Evolutionary conservation across 37 sponge, comb jelly and placozoan species (phyloP), one percentile per base, ranked within the genome.

Genomic region (Halichondria panicea): DNA sequence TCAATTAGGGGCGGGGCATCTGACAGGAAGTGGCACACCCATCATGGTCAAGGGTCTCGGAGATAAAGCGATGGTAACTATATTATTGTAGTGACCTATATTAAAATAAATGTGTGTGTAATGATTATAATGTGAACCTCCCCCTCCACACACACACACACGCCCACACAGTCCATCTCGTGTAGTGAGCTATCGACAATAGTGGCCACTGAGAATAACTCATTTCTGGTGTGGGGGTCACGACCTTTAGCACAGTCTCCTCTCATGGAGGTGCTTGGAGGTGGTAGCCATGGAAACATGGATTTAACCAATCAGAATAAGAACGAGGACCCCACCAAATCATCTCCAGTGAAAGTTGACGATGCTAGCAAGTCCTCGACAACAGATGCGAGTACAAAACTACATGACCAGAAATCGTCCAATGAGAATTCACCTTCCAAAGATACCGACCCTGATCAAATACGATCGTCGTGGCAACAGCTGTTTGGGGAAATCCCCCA

Each of bases 221-320:
- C 62, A 31, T 82, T 96, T 64, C 42, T 80, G 41, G 13, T 92
- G 35, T 96, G 96, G 96, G 96, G 96, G 15, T 83, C 86, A 35
- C 83, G 89, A 15, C 90, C 90, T 12, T 38, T 85, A 58, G 75
- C 78, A 42, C 71, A 54, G 33, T 78, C 91, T 9, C 81, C 88
- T 0, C 70, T 90, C 21, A 30, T 75, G n/a, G 58, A 66, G n/a
- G 25, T 78, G 15, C 44, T 78, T 1, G 24, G 15, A n/a, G n/a
- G n/a, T n/a, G n/a, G n/a, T n/a, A 27, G 39, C 19, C 8, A 65
- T 50, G 53, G 53, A 12, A 50, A 50, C 53, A 50, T 18, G n/a
- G n/a, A n/a, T n/a, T n/a, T n/a, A n/a, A n/a, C n/a, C n/a, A n/a
- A n/a, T n/a, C n/a, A n/a, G n/a, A n/a, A n/a, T n/a, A n/a, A n/a